These are phyloP conservation scores for Charina bottae DNA, from an alignment of 2,113 vertebrate species.

Conservation along the genomic window DNA sequence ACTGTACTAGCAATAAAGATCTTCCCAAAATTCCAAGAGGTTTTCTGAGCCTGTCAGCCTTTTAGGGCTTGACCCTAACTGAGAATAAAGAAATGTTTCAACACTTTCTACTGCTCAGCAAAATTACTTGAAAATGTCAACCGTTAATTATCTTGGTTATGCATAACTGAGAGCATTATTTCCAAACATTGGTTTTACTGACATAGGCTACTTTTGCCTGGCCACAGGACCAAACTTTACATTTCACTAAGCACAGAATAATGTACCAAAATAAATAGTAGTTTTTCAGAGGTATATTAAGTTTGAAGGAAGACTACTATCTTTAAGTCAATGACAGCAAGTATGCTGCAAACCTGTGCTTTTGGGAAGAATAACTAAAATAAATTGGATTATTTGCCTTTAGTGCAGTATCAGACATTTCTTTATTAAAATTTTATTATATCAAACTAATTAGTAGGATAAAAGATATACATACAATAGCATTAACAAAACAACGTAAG, in stretches of 20 bases:
- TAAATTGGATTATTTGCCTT: neutral
- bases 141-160: conserved; percentile 13
- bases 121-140: conserved; percentile 18
- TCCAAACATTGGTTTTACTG: neutral
- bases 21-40: neutral
- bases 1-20: neutral
- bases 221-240: neutral
- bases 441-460: no score
- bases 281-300: neutral
- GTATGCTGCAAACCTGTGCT: neutral
- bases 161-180: neutral
- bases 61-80: neutral
- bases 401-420: neutral
- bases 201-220: neutral
- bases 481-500: no score
- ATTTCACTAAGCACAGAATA: neutral
- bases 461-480: no score
- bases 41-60: neutral
- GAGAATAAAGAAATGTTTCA: neutral
- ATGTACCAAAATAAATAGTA: neutral
- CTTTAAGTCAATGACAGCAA: neutral
- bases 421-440: no score
- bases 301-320: neutral
- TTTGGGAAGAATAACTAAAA: neutral
- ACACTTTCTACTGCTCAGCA: neutral